A percentile compares a stretch with the other conserved stretches of the same genome.
Evolutionary conservation across 2,797 vertebrate species (phyloP).

Genomic region (Esox masquinongy): DNA sequence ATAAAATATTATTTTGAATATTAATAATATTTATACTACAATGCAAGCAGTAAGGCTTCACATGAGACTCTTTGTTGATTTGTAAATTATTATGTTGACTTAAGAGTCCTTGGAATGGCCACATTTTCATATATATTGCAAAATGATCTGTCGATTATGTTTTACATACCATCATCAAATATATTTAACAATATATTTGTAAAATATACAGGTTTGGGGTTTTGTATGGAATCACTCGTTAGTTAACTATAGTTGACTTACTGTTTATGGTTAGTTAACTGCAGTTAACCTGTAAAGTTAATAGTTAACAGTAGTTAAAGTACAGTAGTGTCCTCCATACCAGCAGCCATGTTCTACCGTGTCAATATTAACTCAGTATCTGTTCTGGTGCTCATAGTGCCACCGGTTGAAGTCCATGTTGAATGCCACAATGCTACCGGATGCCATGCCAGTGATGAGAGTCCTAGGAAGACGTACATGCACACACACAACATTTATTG

Average conservation of each 20-base stretch:
- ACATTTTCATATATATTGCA: too few relatives aligned
- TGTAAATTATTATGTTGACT: too few relatives aligned
- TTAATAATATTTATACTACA: too few relatives aligned
- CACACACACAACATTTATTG: too few relatives aligned
- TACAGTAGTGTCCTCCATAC: not conserved
- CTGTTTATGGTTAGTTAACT: not conserved
- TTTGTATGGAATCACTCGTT: not conserved
- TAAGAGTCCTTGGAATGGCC: too few relatives aligned
- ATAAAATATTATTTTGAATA: too few relatives aligned
- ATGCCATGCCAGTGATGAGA: constrained; percentile 97
- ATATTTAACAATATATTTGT: too few relatives aligned
- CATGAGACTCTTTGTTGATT: too few relatives aligned
- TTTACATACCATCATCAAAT: too few relatives aligned
- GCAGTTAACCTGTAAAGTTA: not conserved
- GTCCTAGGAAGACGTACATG: constrained; percentile 79
- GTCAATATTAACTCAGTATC: constrained; percentile 81
- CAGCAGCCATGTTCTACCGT: not conserved
- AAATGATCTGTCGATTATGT: too few relatives aligned
- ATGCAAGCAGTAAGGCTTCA: too few relatives aligned
- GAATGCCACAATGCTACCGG: constrained; percentile 97
- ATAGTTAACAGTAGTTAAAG: not conserved
- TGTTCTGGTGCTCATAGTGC: constrained; percentile 98
- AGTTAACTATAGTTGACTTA: not conserved
- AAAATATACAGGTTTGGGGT: too few relatives aligned
- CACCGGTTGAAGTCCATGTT: constrained; percentile 99